Evolutionary conservation across 2,888 invertebrate genomes (phyloP), one percentile per base, ranked within the genome.

Genomic region (Nephrotoma guestfalica): DNA sequence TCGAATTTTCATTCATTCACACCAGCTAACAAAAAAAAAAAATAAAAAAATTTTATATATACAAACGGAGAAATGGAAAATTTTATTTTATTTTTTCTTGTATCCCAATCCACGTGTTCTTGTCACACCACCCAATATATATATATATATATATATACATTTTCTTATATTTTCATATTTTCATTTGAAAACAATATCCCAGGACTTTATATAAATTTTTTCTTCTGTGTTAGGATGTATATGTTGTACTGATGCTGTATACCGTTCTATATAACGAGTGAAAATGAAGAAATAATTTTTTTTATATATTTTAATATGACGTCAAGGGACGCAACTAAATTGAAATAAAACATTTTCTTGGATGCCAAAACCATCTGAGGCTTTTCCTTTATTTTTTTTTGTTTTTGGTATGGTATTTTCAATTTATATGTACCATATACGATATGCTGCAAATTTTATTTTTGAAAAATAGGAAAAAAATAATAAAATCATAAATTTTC

Each of bases 321-420:
- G 51, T 86, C 51, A 51, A 86, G 86, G 51, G 51, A 51, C 86
- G 51, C 43, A 57, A 86, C 86, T 86, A 86, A 86, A 86, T 86
- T 86, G 86, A 86, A 86, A 86, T 86, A 86, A 86, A 86, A 51
- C 86, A 86, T 86, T 86, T 86, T 86, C 45, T 45, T 45, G 18
- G 30, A 45, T 86, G 45, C 86, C 86, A 86, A 45, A 45, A 45
- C 30, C 86, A 86, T 86, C 86, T 86, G 86, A 86, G 86, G 45
- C 86, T 30, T 45, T 86, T 86, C 45, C 43, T 40, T 45, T 84
- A 41, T 84, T 57, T 41, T 84, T 84, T 41, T 41, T 13, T 40
- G 83, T 40, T 41, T 84, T 41, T n/a, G 41, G 42, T 84, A 6
- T 84, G 83, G 15, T 30, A 30, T 84, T 41, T 84, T 84, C 41